Base-by-base conservation (phyloP, 2,888 invertebrate genomes). In the Eupithecia insigniata region DNA sequence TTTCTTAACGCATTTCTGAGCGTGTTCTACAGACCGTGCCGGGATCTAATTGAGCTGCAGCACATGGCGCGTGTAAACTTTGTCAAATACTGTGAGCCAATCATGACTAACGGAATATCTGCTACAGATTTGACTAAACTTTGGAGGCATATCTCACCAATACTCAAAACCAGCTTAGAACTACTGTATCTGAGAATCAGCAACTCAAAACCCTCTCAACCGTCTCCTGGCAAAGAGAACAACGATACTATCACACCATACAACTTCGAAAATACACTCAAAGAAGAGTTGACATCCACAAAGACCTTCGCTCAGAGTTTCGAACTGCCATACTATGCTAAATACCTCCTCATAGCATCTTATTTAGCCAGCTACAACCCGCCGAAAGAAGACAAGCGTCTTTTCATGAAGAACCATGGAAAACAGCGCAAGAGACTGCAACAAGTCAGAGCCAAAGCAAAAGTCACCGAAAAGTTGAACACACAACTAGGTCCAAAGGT, bases 341-440 rank as follows among this genome's bases (percentile, higher is more conserved):
- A 99, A 89, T 98, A 96, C 87, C 94, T 99, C 46, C 92, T 99
- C 4, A 97, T 99, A 34, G 98, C 99, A 10, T 97, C 98, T 0
- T 99, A 98, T 87, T 92, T 99, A 74, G 99, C 99, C 0, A 99
- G 99, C 43, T 98, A 98, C 87, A 99, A 99, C 89, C 97, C 98
- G 1, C 96, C 97, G 0, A 97, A 97, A 81, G 96, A 97, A 79
- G 99, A 99, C 86, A 98, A 97, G 84, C 93, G 97, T 65, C 92
- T 99, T 62, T 99, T 98, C 87, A 96, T 98, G 89, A 98, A 98
- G 90, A 90, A 96, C 80, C 96, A 96, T 79, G 96, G 96, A 0
- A 97, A 96, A 83, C 96, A 96, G 81, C 95, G 95, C n/a, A 97
- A 96, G 81, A 94, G 95, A 60, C 82, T 95, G 77, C 95, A 95